Conservation (phyloP, 2,113 vertebrate species). For the Sus scrofa region DNA sequence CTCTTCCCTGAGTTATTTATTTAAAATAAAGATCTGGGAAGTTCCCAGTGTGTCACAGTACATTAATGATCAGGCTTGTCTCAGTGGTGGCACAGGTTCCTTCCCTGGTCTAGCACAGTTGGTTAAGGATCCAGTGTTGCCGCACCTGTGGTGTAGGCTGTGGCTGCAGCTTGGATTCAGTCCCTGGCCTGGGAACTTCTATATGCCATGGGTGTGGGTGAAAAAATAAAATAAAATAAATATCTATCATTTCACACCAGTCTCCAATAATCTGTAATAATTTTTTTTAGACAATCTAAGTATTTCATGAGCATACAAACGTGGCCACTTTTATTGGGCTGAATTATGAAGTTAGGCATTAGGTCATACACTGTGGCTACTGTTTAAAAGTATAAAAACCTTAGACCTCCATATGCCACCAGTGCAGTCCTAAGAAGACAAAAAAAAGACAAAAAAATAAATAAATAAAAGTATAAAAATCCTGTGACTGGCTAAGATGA, state of each 20-base stretch:
- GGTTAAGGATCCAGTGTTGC: too few species aligned
- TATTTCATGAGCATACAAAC: conserved; percentile 39
- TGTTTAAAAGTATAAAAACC: not conserved
- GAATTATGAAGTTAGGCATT: not conserved
- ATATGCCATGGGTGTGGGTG: too few species aligned
- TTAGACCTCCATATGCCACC: too few species aligned
- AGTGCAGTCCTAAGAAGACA: too few species aligned
- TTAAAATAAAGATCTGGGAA: not conserved
- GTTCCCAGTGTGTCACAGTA: too few species aligned
- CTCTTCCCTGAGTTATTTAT: not conserved
- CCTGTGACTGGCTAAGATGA: not conserved
- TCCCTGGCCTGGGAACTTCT: too few species aligned
- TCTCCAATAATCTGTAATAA: not conserved
- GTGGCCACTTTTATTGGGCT: not conserved
- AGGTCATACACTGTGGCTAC: not conserved
- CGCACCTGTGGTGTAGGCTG: too few species aligned
- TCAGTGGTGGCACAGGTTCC: too few species aligned
- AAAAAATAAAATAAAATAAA: not conserved
- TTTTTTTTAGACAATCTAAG: conserved; percentile 3
- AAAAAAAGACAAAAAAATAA: too few species aligned
- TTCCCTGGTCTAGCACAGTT: too few species aligned
- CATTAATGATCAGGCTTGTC: too few species aligned
- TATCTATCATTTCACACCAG: not conserved
- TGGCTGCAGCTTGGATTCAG: too few species aligned
- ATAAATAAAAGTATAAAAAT: not conserved